These are phyloP conservation scores for Peromyscus nudipes DNA, from an alignment of 2,797 vertebrate species.

Conservation along the genomic window DNA sequence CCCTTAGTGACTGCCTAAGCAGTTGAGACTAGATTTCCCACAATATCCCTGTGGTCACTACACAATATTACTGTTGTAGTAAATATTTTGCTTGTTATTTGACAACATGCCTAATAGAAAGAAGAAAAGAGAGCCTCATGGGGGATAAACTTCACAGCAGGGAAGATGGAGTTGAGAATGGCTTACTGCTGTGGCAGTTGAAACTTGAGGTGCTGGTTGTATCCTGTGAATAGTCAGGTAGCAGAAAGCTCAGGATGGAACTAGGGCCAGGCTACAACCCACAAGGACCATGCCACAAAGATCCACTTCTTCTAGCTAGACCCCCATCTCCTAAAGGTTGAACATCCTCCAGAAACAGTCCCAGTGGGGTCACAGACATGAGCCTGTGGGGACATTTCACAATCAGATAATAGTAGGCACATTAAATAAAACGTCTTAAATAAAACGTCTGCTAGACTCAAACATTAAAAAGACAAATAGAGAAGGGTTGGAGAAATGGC, in stretches of 20 bases:
- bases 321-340: not conserved
- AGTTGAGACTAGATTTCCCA: not conserved
- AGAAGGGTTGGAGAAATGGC: not conserved
- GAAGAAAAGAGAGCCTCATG: not conserved
- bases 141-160: not conserved
- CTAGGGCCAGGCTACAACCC: not conserved
- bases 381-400: not conserved
- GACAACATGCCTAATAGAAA: not conserved
- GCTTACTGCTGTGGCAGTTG: not conserved
- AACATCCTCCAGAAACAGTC: not conserved
- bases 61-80: not conserved
- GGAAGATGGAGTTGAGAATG: too few species aligned
- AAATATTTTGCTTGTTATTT: not conserved
- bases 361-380: not conserved
- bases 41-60: not conserved
- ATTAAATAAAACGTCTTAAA: not conserved
- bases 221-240: not conserved
- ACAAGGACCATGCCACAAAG: not conserved
- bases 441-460: not conserved
- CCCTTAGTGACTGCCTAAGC: not conserved
- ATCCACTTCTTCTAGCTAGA: not conserved
- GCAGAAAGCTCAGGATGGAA: not conserved
- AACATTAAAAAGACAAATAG: slow-evolving; percentile 12
- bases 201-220: not conserved
- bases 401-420: not conserved